These are phyloP conservation scores for Ichneumoninae sp. DNA, from an alignment of 2,888 invertebrate species.

Conservation along the genomic window DNA sequence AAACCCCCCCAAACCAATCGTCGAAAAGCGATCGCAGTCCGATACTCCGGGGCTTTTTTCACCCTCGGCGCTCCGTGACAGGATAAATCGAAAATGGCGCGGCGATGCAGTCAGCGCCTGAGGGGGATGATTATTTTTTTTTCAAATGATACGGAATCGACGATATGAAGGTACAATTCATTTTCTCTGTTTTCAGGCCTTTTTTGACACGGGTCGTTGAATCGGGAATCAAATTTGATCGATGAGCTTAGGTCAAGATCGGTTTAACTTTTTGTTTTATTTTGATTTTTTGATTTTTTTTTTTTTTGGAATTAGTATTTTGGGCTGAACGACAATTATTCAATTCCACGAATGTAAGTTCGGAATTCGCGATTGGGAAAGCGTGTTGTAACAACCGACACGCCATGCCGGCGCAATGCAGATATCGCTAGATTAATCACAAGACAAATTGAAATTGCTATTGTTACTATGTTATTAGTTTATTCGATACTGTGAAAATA, in stretches of 20 bases:
- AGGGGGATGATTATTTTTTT: conserved; percentile 33
- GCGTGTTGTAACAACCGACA: no score
- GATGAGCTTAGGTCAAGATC: background rate
- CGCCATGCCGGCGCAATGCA: no score
- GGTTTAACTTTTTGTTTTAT: background rate
- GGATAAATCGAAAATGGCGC: conserved; percentile 49
- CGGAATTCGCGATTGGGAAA: no score
- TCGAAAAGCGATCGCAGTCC: conserved; percentile 53
- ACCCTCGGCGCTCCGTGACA: conserved; percentile 10
- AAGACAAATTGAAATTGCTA: no score
- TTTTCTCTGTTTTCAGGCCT: background rate
- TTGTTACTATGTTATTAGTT: no score
- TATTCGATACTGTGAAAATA: no score
- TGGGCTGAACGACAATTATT: no score
- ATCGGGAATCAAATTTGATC: background rate
- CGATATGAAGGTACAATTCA: background rate
- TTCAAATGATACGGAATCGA: background rate
- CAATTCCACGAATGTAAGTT: no score
- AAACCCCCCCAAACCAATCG: conserved; percentile 52
- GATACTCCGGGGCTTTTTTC: conserved; percentile 34
- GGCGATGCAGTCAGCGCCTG: conserved; percentile 10
- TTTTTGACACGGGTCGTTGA: background rate
- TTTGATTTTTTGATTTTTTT: background rate
- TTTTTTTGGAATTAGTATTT: no score
- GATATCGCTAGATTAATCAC: no score